Percentiles rank a stretch among this genome's conserved stretches.
Evolutionary conservation across 2,797 vertebrate species (phyloP).

Genomic region (Tenualosa ilisha): DNA sequence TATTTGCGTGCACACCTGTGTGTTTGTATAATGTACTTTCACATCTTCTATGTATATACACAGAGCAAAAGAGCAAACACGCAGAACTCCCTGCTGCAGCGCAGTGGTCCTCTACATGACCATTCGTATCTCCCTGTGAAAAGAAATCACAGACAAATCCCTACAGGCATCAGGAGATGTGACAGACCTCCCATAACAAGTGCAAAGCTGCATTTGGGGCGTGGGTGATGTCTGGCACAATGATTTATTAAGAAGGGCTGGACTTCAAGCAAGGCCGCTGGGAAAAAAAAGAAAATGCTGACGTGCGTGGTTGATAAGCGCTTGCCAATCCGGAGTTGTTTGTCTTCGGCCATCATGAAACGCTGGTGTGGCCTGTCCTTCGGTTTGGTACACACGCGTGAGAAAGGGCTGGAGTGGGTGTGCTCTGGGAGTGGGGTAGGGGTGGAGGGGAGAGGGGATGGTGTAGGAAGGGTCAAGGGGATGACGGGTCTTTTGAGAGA

Average conservation of each 20-base stretch:
- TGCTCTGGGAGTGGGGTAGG: not conserved
- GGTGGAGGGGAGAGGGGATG: not conserved
- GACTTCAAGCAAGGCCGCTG: not conserved
- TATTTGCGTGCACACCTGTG: not conserved
- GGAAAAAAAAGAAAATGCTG: not conserved
- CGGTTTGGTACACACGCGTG: conserved; percentile 30
- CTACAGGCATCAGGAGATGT: not conserved
- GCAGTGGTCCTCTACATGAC: not conserved
- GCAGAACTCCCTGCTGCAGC: not conserved
- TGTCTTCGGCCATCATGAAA: conserved; percentile 32
- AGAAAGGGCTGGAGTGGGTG: conserved; percentile 27
- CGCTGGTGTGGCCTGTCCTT: not conserved
- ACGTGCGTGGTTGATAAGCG: not conserved
- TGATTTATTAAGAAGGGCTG: not conserved
- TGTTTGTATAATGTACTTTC: not conserved
- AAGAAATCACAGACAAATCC: not conserved
- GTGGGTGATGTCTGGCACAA: not conserved
- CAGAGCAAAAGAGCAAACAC: not conserved
- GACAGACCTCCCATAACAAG: not conserved
- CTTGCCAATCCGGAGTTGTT: not conserved
- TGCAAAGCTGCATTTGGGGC: not conserved
- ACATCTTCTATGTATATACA: not conserved
- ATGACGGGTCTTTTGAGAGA: conserved; percentile 34
- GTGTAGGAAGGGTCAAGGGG: not conserved
- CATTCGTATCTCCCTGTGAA: conserved; percentile 1